Percentiles rank a stretch among this genome's conserved stretches.
Conservation (phyloP, 2,797 vertebrate genomes). For the Uromys caudimaculatus region DNA sequence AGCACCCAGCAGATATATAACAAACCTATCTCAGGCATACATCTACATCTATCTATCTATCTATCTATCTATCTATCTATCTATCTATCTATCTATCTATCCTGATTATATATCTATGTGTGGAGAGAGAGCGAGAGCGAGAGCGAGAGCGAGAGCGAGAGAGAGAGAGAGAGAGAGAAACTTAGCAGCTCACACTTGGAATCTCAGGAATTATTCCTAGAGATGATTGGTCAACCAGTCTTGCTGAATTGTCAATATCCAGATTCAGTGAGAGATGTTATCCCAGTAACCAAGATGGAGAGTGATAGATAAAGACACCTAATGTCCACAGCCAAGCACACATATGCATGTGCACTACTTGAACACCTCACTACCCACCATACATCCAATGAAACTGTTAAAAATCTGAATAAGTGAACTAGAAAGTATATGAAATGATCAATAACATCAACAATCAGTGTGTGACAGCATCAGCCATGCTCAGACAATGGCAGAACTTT, state of each 20-base stretch:
- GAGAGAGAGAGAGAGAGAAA: too few relatives aligned
- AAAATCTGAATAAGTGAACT: not conserved
- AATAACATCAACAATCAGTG: not conserved
- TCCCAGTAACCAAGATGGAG: not conserved
- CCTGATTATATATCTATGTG: too few relatives aligned
- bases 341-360: not conserved
- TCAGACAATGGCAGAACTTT: not conserved
- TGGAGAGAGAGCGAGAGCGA: too few relatives aligned
- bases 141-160: too few relatives aligned
- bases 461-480: not conserved
- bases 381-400: not conserved
- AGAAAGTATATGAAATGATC: not conserved
- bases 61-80: too few relatives aligned
- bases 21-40: too few relatives aligned
- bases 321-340: not conserved
- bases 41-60: too few relatives aligned
- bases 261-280: not conserved
- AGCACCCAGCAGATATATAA: not conserved
- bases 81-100: too few relatives aligned
- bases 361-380: not conserved
- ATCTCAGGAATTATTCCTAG: not conserved
- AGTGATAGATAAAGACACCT: not conserved
- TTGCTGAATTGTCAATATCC: not conserved
- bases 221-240: not conserved
- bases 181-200: not conserved